Base-by-base conservation (phyloP, 2,888 invertebrate genomes). In the Cephus runcator region DNA sequence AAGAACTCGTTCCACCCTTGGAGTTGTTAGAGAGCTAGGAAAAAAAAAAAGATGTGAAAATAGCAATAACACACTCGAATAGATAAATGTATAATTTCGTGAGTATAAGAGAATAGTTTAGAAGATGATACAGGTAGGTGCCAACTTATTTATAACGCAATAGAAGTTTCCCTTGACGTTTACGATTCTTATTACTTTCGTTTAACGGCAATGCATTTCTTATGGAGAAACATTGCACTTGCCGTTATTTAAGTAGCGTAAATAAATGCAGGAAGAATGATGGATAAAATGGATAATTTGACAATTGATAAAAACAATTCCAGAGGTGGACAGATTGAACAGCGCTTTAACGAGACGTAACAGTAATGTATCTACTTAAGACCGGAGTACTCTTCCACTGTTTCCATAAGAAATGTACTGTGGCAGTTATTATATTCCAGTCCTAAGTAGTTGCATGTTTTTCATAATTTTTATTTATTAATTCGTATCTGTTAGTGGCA, bases 321-420 rank as follows among this genome's bases (percentile, higher is more conserved):
- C 89, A 89, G 85, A 87, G 91, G 91, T 91, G 91, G 89, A 90
- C 84, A 81, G 79, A 74, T 82, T 77, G 76, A 35, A 74, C 76
- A 68, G 34, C 75, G 69, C 73, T 78, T 78, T 71, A 31, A 11
- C 31, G 31, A 71, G 31, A 31, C 15, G 34, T 15, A 71, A 71
- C 31, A 71, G 71, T 31, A 33, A 85, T 85, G 85, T 83, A 84
- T 77, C 86, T 89, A 89, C 89, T 89, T 89, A 89, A 82, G 89
- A 89, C 88, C 85, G 88, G 88, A 88, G 81, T 83, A 82, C 79
- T 73, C 75, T 81, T 79, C 40, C 75, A 79, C 76, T 81, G 78
- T 87, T 84, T 86, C 91, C 91, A 91, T 91, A 91, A 91, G 91
- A 91, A 91, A 90, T 91, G 91, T 91, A 90, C 84, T 85, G 85